Evolutionary conservation across 2,888 invertebrate genomes (phyloP).

Genomic region (Diarsia rubi): DNA sequence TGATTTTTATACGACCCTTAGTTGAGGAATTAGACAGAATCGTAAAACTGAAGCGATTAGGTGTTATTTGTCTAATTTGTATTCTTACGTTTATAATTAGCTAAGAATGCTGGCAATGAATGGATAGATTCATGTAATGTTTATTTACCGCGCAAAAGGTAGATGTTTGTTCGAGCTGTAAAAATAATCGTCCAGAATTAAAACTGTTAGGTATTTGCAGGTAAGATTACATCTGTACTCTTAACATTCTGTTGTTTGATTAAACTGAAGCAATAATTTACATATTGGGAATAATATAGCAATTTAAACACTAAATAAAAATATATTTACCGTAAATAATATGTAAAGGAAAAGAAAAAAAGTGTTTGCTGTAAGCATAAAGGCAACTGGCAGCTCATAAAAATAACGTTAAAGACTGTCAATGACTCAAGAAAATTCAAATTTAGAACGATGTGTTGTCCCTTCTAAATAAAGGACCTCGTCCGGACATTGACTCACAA

Average conservation of each 20-base stretch:
- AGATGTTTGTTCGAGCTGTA: constrained; percentile 19
- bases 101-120: constrained; percentile 53
- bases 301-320: background rate
- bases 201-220: background rate
- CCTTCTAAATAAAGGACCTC: constrained; percentile 11
- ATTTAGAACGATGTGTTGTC: constrained; percentile 29
- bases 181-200: constrained; percentile 24
- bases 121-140: constrained; percentile 24
- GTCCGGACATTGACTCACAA: constrained; percentile 46
- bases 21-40: constrained; percentile 5
- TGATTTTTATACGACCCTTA: constrained; percentile 14
- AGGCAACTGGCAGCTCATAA: background rate
- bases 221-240: background rate
- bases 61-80: background rate
- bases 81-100: constrained; percentile 38
- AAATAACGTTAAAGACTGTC: background rate
- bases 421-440: constrained; percentile 34
- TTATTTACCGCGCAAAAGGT: constrained; percentile 39
- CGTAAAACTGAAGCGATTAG: constrained; percentile 18
- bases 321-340: background rate
- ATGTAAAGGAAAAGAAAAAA: background rate
- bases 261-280: background rate
- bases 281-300: background rate
- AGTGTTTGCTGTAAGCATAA: background rate
- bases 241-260: background rate